A percentile compares a stretch with the other conserved stretches of the same genome.
Evolutionary conservation across 2,888 invertebrate species (phyloP).

Genomic region (Octonoba sinensis): DNA sequence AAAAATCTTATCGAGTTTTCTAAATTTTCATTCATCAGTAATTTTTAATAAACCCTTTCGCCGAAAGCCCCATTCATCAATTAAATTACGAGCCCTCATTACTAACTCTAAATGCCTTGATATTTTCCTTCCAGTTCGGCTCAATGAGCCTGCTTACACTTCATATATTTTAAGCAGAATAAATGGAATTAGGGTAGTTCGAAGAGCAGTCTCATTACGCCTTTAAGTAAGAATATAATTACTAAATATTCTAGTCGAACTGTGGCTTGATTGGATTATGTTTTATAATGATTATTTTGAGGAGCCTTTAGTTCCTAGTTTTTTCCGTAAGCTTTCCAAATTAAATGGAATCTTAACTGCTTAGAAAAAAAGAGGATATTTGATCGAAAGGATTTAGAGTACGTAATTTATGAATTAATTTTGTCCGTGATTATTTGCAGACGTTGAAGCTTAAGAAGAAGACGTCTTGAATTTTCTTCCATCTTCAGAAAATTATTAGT

Average conservation of each 20-base stretch:
- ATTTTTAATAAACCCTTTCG: constrained; percentile 30
- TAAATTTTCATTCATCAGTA: constrained; percentile 20
- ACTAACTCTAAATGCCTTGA: constrained; percentile 16
- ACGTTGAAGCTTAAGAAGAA: too few relatives aligned
- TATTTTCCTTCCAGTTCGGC: constrained; percentile 19
- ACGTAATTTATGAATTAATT: too few relatives aligned
- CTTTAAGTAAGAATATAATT: constrained; percentile 20
- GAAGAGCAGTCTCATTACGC: background rate
- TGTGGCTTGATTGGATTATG: constrained; percentile 28
- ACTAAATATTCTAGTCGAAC: constrained; percentile 22
- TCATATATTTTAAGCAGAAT: constrained; percentile 22
- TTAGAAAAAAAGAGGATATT: too few relatives aligned
- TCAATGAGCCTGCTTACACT: constrained; percentile 19
- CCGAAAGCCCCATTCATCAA: constrained; percentile 9
- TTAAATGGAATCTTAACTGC: too few relatives aligned
- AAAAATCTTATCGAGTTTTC: too few relatives aligned
- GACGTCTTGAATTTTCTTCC: too few relatives aligned
- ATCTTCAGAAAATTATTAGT: too few relatives aligned
- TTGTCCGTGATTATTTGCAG: too few relatives aligned
- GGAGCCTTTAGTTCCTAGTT: background rate
- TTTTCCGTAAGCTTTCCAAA: too few relatives aligned
- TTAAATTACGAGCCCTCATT: constrained; percentile 36
- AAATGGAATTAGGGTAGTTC: constrained; percentile 9
- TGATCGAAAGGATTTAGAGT: too few relatives aligned
- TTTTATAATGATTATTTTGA: constrained; percentile 35